Base-by-base conservation (phyloP, 1,140 invertebrate genomes). In the Ganaspis sp. region DNA sequence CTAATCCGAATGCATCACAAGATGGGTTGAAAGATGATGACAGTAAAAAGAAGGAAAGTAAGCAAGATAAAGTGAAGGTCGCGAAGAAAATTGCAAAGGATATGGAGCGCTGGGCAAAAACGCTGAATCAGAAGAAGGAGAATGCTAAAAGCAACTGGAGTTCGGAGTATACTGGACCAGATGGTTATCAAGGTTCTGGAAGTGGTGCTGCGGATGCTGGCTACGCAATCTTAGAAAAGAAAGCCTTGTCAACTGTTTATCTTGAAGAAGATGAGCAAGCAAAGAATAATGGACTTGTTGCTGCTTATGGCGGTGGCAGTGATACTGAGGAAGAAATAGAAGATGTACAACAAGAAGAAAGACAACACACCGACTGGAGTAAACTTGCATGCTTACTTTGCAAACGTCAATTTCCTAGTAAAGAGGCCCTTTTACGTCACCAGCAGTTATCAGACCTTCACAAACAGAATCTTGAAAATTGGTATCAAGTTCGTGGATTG, bases 1-100 rank as follows among this genome's bases (percentile, higher is more conserved):
- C 58, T 12, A 64, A 64, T 64, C 23, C 12, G 11, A 74, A 72
- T n/a, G 4, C 70, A 79, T 70, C 69, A 80, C 76, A 86, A 81
- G 80, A 92, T 77, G 70, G 87, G 74, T 73, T 83, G 45, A 87
- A 91, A 78, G 89, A 91, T 70, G 90, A 92, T 12, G 87, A 91
- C 4, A 85, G 72, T 26, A 93, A 92, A 79, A 92, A 91, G 42
- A 95, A 94, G 78, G 87, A 92, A 75, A 93, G 92, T 45, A 95
- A 96, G 81, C 94, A 96, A 72, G 97, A 98, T 82, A 98, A 99
- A 92, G 97, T 98, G 0, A 99, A 99, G 92, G 97, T 98, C 15
- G 98, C 98, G 0, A 99, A 99, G 87, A 98, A 99, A 91, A 99
- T 99, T 84, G 98, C 98, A 0, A 99, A 99, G 91, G 96, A 94